Percentiles rank a stretch among this genome's conserved stretches.
Conservation (phyloP, 2,113 vertebrate genomes). For the Oreochromis spilurus region DNA sequence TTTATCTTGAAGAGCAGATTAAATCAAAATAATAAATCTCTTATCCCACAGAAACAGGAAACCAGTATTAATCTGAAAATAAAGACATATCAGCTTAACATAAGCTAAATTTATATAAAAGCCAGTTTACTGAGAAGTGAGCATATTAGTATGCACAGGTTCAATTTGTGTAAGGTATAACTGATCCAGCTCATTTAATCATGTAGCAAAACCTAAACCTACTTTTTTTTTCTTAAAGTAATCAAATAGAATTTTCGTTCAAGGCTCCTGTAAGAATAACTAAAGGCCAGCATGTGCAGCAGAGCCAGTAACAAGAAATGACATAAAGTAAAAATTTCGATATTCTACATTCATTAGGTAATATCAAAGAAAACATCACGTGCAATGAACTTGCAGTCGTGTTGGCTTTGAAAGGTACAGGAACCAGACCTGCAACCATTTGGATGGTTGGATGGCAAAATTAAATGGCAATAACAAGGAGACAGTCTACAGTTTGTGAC, state of each 20-base stretch:
- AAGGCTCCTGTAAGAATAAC: neutral
- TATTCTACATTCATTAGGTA: neutral
- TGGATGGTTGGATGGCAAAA: neutral
- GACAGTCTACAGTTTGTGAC: neutral
- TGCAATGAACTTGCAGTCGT: neutral
- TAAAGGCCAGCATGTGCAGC: neutral
- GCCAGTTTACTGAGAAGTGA: neutral
- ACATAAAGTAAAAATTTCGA: neutral
- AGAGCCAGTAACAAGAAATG: neutral
- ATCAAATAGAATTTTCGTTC: neutral
- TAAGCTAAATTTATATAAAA: neutral
- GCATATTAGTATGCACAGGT: neutral
- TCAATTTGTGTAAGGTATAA: neutral
- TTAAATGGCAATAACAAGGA: neutral
- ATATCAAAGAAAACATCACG: neutral
- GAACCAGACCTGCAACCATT: neutral
- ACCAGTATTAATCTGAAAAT: neutral
- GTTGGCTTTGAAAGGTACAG: neutral
- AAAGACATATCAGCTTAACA: neutral
- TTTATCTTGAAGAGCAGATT: neutral
- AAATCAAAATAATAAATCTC: neutral
- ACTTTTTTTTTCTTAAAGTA: neutral
- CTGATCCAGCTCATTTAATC: neutral
- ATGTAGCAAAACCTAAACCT: neutral
- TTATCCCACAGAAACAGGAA: neutral